phyloP scores from a whole-genome alignment of 2,113 vertebrate genomes.

The Chamaetylas fuelleborni region DNA sequence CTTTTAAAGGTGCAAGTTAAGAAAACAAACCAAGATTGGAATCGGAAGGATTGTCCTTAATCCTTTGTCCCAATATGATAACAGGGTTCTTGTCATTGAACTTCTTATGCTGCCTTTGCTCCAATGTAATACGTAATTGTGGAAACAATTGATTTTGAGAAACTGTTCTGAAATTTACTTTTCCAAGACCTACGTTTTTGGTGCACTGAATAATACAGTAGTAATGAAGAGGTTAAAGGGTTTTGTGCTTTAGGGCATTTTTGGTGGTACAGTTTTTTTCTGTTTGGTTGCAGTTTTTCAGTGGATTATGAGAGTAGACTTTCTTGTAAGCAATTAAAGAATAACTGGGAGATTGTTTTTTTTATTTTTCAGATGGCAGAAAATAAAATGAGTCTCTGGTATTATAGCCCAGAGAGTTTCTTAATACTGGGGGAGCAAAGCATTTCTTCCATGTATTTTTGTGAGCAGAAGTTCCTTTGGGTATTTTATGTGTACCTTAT shows the following conservation, averaged over 20 bases:
- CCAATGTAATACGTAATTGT: background rate
- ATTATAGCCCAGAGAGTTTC: background rate
- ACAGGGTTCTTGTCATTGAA: background rate
- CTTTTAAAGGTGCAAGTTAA: background rate
- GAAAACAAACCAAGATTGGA: background rate
- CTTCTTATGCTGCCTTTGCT: background rate
- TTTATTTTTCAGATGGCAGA: background rate
- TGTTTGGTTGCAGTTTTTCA: background rate
- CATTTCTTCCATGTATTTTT: background rate
- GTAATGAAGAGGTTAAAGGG: background rate
- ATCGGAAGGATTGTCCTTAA: background rate
- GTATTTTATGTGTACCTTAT: background rate
- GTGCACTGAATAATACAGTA: background rate
- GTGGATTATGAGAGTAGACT: background rate
- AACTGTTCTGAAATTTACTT: background rate
- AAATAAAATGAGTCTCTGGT: background rate
- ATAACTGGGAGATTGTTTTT: background rate
- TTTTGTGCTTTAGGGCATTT: background rate
- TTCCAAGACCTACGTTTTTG: background rate
- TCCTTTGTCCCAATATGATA: background rate
- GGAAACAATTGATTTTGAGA: background rate
- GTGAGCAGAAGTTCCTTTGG: background rate
- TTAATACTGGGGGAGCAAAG: background rate
- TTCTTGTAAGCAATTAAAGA: background rate
- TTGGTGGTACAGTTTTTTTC: background rate